These are phyloP conservation scores for Chromis chromis DNA, from an alignment of 2,797 vertebrate species.

Conservation along the genomic window DNA sequence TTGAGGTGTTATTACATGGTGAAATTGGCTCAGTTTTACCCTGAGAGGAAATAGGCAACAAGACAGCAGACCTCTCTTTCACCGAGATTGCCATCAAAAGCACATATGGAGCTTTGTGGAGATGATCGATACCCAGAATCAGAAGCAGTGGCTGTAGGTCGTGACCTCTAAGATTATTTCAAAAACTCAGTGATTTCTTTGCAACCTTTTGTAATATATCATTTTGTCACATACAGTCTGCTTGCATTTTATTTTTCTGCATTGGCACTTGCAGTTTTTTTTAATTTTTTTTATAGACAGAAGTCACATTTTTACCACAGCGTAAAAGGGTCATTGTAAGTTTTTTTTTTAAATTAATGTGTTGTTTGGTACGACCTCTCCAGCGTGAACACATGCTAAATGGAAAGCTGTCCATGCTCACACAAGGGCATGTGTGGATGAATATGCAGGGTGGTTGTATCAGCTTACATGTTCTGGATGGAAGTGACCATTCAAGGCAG, in stretches of 20 bases:
- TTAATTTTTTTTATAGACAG: neutral
- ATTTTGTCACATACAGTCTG: constrained; percentile 27
- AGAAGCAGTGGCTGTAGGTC: constrained; percentile 47
- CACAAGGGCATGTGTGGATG: no score
- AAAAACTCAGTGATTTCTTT: constrained; percentile 39
- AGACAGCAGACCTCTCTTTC: constrained; percentile 48
- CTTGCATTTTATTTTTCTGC: constrained; percentile 12
- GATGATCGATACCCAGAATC: constrained; percentile 62
- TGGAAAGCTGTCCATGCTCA: no score
- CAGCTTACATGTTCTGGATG: no score
- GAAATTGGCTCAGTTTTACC: constrained; percentile 75
- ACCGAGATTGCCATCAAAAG: constrained; percentile 67
- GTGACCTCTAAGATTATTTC: constrained; percentile 57
- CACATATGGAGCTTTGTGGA: constrained; percentile 55
- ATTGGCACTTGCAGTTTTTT: neutral
- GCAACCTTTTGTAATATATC: constrained; percentile 45
- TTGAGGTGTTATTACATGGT: constrained; percentile 73
- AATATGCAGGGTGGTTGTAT: no score
- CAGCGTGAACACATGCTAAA: no score
- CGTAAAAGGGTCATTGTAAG: neutral
- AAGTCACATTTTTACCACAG: neutral
- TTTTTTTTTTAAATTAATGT: no score
- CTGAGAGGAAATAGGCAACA: constrained; percentile 64
- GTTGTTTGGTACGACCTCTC: no score
- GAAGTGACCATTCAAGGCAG: no score